phyloP scores from a whole-genome alignment of 2,113 vertebrate species.

The Callaeas wilsoni region DNA sequence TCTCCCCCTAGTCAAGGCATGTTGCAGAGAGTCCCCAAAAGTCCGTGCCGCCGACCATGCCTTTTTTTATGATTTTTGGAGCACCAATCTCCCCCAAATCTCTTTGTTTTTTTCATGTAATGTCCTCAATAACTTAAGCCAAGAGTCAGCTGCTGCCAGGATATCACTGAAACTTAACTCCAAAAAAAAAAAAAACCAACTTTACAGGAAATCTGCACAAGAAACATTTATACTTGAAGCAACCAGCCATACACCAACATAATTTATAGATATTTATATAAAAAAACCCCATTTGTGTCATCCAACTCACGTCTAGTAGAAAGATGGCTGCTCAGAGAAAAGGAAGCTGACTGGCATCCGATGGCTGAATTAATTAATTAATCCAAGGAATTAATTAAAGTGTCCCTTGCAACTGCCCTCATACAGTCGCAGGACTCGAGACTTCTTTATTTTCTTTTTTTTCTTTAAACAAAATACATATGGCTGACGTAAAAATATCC shows the following conservation, averaged over 20 bases:
- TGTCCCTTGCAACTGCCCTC: constrained; percentile 33
- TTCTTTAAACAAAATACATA: constrained; percentile 78
- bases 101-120: not conserved
- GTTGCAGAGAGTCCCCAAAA: constrained; percentile 33
- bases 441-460: constrained; percentile 20
- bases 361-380: constrained; percentile 23
- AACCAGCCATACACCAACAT: constrained; percentile 71
- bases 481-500: constrained; percentile 76
- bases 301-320: constrained; percentile 67
- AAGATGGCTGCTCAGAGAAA: constrained; percentile 77
- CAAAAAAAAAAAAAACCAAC: not conserved
- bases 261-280: constrained; percentile 65
- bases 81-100: constrained; percentile 48
- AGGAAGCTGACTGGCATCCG: constrained; percentile 66
- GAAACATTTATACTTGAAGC: constrained; percentile 68
- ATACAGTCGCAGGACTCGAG: not conserved
- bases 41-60: constrained; percentile 11
- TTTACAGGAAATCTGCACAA: constrained; percentile 70
- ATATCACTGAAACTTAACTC: constrained; percentile 61
- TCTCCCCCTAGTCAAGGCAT: constrained; percentile 24
- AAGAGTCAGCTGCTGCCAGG: constrained; percentile 59
- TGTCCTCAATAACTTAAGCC: constrained; percentile 63
- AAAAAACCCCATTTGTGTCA: constrained; percentile 54
- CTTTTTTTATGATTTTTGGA: constrained; percentile 34
- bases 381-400: constrained; percentile 38